These are phyloP conservation scores for Diploptera punctata DNA, from an alignment of 2,888 invertebrate species.

Conservation along the genomic window DNA sequence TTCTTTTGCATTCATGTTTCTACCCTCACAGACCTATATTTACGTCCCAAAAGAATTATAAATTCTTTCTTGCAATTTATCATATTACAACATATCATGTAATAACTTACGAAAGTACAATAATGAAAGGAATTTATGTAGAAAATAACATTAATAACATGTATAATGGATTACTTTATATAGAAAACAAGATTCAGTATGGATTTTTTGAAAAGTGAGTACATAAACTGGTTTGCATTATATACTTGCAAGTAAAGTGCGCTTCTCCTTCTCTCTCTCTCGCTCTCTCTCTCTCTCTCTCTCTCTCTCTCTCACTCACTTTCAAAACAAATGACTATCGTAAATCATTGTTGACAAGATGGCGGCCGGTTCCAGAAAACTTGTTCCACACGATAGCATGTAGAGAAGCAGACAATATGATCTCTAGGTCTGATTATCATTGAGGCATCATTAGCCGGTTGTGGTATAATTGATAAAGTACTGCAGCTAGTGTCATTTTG, in stretches of 20 bases:
- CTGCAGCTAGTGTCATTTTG: constrained; percentile 31
- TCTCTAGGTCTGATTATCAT: constrained; percentile 26
- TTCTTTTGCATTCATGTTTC: no score
- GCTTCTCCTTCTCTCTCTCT: no score
- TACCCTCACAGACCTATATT: no score
- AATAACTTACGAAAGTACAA: not conserved
- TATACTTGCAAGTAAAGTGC: not conserved
- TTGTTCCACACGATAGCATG: not conserved
- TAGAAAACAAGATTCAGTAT: not conserved
- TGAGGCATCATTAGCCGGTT: constrained; percentile 20
- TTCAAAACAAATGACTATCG: constrained; percentile 35
- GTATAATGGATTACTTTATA: not conserved
- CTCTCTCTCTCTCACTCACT: no score
- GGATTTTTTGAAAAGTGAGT: not conserved
- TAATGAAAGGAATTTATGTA: not conserved
- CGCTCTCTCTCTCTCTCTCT: no score
- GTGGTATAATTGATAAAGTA: constrained; percentile 37
- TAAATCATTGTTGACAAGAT: constrained; percentile 38
- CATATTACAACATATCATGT: no score
- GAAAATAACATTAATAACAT: not conserved
- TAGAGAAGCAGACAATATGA: constrained; percentile 30
- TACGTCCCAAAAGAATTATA: no score
- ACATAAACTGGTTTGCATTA: constrained; percentile 1
- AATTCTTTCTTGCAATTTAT: no score
- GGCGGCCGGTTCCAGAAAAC: not conserved